These are phyloP conservation scores for Martes martes DNA, from an alignment of 2,113 vertebrate species.

Conservation along the genomic window DNA sequence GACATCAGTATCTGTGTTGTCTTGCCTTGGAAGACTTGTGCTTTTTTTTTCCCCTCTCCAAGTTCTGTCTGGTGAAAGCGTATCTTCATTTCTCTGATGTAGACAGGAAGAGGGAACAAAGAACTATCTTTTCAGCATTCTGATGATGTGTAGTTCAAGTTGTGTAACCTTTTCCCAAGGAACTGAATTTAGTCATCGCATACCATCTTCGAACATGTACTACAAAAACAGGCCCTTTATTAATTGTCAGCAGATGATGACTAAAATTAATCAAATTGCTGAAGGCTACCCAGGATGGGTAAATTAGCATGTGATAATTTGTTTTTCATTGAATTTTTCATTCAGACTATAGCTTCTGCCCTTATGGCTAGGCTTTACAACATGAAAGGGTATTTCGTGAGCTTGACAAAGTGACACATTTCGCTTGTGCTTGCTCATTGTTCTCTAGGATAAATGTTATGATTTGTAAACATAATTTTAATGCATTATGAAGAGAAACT, in stretches of 20 bases:
- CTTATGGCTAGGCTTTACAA: background rate
- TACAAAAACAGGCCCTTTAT: conserved; percentile 24
- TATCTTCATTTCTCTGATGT: background rate
- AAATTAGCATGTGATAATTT: conserved; percentile 42
- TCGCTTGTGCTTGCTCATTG: conserved; percentile 1
- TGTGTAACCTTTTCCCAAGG: background rate
- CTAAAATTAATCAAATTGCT: conserved; percentile 48
- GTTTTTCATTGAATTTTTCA: conserved; percentile 14
- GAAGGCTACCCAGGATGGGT: background rate
- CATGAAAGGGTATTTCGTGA: conserved; percentile 4
- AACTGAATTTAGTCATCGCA: conserved; percentile 18
- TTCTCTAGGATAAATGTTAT: conserved; percentile 36
- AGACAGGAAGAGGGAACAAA: background rate
- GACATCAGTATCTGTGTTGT: background rate
- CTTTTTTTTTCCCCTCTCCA: background rate
- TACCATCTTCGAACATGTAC: background rate
- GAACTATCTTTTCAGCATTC: background rate
- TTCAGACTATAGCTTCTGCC: background rate
- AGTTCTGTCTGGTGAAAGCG: background rate
- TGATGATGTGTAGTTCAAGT: background rate
- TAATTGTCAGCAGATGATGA: conserved; percentile 33
- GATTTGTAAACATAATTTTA: background rate
- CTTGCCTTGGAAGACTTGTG: background rate
- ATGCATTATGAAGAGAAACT: background rate
- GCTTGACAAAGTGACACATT: conserved; percentile 21